Base-by-base conservation (phyloP, 2,797 vertebrate species). In the Syngnathus acus region DNA sequence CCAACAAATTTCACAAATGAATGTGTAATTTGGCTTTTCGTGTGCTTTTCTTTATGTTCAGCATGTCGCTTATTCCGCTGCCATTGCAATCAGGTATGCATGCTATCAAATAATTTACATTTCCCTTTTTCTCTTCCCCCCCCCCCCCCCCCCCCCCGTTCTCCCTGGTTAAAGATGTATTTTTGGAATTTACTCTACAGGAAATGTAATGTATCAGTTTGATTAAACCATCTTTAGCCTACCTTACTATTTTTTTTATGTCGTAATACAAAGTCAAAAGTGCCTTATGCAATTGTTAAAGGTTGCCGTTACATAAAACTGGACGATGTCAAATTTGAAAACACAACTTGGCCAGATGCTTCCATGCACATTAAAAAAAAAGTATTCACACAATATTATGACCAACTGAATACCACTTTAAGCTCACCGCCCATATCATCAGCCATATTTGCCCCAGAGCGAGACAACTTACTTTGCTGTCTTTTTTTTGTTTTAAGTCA, bases 11-110 rank as follows among this genome's bases (percentile, higher is more conserved):
- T 58, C 43, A 54, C 48, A 38, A 17, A 1, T 51, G 32, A 58
- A 1, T 65, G 51, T 64, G n/a, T 65, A 26, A 69, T 73, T 57
- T 54, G 59, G 17, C 45, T 65, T 23, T 55, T 47, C 66, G 45
- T 77, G 45, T 64, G 68, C 76, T 16, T 39, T 73, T 80, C 16
- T 65, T 68, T 16, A 17, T 77, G 17, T 38, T 73, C 82, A 72
- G 71, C 82, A 90, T 88, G 84, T 47, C 62, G 66, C 19, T 55
- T 53, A 14, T 58, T 64, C 40, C 42, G 48, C 67, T 77, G 65
- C 71, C 80, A 65, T 68, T 77, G 54, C 75, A 72, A 64, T 26
- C 77, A 86, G 88, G 88, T 89, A 86, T 54, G 70, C 81, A 77
- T 78, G 73, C 13, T 45, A 21, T 54, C n/a, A 62, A 42, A 17